phyloP scores from a whole-genome alignment of 2,797 vertebrate genomes.

The Hemitrygon akajei region DNA sequence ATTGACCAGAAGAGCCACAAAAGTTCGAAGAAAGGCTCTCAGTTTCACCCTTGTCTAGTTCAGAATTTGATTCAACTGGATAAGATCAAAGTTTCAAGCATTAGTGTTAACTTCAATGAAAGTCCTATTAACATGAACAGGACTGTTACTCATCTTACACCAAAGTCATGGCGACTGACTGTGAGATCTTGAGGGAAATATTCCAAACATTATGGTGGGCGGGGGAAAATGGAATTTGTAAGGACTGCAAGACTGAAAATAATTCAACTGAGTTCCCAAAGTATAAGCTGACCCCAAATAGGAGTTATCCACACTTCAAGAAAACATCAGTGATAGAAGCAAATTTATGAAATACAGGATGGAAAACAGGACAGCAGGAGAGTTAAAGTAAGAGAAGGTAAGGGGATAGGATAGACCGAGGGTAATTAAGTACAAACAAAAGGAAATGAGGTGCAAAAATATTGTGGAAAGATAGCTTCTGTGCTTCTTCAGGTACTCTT shows the following conservation, averaged over 20 bases:
- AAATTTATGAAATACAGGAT: slow-evolving; percentile 12
- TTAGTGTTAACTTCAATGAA: not conserved
- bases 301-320: not conserved
- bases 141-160: not conserved
- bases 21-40: not conserved
- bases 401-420: not conserved
- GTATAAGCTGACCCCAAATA: not conserved
- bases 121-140: not conserved
- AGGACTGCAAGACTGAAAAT: not conserved
- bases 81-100: not conserved
- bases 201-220: not conserved
- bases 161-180: not conserved
- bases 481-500: not conserved
- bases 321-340: not conserved
- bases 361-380: not conserved
- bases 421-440: no score
- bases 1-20: not conserved
- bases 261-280: not conserved
- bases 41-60: not conserved
- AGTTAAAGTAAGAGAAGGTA: not conserved
- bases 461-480: no score
- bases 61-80: not conserved
- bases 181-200: not conserved
- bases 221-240: no score
- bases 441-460: no score